Percentiles rank a stretch among this genome's conserved stretches.
phyloP scores from a whole-genome alignment of 2,888 invertebrate genomes.

The Ptychoptera albimana region DNA sequence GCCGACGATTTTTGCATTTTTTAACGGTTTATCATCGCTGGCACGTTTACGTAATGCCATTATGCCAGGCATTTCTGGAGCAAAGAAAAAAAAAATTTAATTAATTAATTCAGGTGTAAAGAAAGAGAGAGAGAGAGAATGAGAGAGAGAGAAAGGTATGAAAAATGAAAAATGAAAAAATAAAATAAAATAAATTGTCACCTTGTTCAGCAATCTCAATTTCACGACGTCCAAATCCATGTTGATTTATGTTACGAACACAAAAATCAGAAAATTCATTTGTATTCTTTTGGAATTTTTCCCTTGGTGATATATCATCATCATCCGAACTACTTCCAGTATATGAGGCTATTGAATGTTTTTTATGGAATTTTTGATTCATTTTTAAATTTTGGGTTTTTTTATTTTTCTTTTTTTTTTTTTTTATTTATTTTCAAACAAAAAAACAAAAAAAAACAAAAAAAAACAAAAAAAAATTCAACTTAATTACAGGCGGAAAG shows the following conservation, averaged over 20 bases:
- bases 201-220: conserved; percentile 96
- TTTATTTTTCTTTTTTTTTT: too few relatives aligned
- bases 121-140: too few relatives aligned
- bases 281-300: conserved; percentile 78
- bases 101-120: too few relatives aligned
- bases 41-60: conserved; percentile 88
- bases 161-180: neutral
- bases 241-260: conserved; percentile 83
- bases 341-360: conserved; percentile 33
- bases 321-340: conserved; percentile 81
- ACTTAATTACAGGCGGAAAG: neutral
- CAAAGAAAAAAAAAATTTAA: conserved; percentile 9
- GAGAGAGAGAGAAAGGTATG: too few relatives aligned
- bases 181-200: conserved; percentile 17
- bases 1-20: conserved; percentile 91
- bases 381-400: neutral
- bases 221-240: conserved; percentile 86
- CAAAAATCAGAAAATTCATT: conserved; percentile 81
- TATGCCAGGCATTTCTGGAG: conserved; percentile 89
- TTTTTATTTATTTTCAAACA: neutral
- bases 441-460: neutral
- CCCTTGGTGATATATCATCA: conserved; percentile 83
- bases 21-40: conserved; percentile 82
- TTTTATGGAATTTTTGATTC: neutral
- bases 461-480: neutral